A percentile compares a stretch with the other conserved stretches of the same genome.
phyloP scores from a whole-genome alignment of 1,140 invertebrate genomes.

The Cherax destructor region DNA sequence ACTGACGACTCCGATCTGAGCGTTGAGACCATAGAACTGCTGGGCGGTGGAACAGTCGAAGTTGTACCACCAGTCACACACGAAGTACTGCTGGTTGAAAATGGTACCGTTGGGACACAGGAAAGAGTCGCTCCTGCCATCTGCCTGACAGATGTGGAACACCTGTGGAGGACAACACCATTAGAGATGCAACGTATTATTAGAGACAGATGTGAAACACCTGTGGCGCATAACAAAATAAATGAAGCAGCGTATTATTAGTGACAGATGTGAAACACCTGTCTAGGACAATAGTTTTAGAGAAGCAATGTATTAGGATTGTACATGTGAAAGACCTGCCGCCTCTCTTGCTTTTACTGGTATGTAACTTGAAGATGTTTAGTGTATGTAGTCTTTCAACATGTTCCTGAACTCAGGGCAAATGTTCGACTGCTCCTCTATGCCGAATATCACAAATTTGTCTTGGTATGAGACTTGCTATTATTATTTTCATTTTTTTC shows the following conservation, averaged over 20 bases:
- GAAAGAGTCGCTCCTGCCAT: constrained; percentile 14
- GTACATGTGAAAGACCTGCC: not conserved
- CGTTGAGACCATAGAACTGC: constrained; percentile 23
- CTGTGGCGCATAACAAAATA: not conserved
- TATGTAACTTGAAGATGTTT: too few species aligned
- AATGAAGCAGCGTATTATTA: not conserved
- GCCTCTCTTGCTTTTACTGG: too few species aligned
- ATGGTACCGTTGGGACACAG: constrained; percentile 5
- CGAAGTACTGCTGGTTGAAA: constrained; percentile 15
- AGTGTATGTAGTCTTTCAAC: too few species aligned
- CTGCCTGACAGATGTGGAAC: constrained; percentile 11
- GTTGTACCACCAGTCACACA: constrained; percentile 17
- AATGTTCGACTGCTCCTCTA: too few species aligned
- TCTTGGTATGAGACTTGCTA: too few species aligned
- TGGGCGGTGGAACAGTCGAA: constrained; percentile 13
- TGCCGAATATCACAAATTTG: too few species aligned
- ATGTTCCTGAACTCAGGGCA: too few species aligned
- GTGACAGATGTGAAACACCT: not conserved
- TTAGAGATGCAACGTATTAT: not conserved
- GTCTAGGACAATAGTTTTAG: not conserved
- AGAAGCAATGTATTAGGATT: not conserved
- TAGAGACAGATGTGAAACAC: too few species aligned
- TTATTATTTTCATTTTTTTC: too few species aligned
- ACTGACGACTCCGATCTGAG: not conserved
- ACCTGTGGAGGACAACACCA: not conserved